Evolutionary conservation across 2,113 vertebrate species (phyloP).

Genomic region (Capreolus pygargus): DNA sequence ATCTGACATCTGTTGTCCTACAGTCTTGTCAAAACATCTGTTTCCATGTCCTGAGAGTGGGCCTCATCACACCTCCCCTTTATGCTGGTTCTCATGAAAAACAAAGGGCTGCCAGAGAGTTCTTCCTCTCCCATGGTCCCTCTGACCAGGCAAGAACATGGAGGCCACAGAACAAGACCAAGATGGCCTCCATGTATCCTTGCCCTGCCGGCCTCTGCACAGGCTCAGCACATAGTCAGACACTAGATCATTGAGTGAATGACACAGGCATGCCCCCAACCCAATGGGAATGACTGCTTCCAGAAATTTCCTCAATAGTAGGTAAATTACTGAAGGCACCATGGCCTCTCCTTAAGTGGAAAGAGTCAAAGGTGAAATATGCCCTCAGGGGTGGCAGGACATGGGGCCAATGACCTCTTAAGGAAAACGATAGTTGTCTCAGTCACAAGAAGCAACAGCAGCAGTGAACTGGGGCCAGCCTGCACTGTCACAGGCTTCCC

Average conservation of each 20-base stretch:
- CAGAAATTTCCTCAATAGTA: background rate
- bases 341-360: background rate
- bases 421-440: background rate
- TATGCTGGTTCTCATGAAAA: background rate
- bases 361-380: constrained; percentile 18
- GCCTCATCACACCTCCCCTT: background rate
- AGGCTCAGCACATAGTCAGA: background rate
- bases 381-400: background rate
- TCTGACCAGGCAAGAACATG: background rate
- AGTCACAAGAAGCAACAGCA: background rate
- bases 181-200: background rate
- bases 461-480: background rate
- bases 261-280: background rate
- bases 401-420: background rate
- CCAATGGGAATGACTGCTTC: background rate
- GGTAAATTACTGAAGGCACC: background rate
- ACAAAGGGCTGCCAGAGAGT: background rate
- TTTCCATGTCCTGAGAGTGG: background rate
- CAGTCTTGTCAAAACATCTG: constrained; percentile 2
- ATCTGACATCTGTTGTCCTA: background rate
- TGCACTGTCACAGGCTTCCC: background rate
- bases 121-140: background rate
- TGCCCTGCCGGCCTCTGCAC: background rate
- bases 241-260: background rate
- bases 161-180: background rate